These are phyloP conservation scores for Bombus superbus DNA, from an alignment of 1,140 invertebrate genomes.

Conservation along the genomic window DNA sequence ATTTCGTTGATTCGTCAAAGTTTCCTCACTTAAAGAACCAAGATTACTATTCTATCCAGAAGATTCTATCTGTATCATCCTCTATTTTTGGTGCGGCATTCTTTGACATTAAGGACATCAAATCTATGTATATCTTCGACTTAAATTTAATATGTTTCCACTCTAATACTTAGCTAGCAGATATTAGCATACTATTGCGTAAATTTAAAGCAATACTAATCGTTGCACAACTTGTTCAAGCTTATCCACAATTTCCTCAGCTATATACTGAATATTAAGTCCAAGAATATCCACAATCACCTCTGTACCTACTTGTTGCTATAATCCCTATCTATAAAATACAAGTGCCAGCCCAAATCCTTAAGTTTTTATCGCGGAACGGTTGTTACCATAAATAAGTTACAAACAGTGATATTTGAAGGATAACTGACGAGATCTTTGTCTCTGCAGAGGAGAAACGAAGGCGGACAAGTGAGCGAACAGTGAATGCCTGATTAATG, in stretches of 20 bases:
- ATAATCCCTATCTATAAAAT: background rate
- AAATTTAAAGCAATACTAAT: background rate
- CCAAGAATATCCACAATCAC: background rate
- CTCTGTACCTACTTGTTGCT: background rate
- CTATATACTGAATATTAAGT: background rate
- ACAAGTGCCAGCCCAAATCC: background rate
- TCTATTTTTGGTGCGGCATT: too few species aligned
- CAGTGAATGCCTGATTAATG: constrained; percentile 43
- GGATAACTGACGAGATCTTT: background rate
- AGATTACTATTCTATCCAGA: too few species aligned
- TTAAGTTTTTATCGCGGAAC: background rate
- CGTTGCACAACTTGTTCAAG: background rate
- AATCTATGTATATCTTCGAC: too few species aligned
- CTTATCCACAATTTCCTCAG: too few species aligned
- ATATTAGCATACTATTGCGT: too few species aligned
- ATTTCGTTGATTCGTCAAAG: background rate
- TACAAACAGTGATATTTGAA: too few species aligned
- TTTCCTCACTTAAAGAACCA: too few species aligned
- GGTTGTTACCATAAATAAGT: background rate
- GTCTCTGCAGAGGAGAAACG: background rate
- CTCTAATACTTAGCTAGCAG: too few species aligned
- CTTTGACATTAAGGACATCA: too few species aligned
- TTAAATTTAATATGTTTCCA: too few species aligned
- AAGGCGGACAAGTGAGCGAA: background rate
- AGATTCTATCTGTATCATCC: too few species aligned